Evolutionary conservation across 2,888 invertebrate species (phyloP).

Genomic region (Tortricodes alternella): DNA sequence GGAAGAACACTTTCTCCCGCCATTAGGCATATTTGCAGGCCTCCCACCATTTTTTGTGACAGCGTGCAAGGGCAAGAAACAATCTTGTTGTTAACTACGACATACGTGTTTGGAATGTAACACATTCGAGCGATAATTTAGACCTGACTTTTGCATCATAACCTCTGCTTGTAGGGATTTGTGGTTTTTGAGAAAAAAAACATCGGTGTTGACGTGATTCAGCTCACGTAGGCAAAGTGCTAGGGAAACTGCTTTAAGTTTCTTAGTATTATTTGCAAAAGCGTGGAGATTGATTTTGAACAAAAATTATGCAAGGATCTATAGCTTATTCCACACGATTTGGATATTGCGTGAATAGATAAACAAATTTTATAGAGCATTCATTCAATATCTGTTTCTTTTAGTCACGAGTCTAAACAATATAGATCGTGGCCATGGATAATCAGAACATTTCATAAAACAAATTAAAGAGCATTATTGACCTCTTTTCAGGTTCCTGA

Average conservation of each 20-base stretch:
- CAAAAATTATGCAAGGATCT: not conserved
- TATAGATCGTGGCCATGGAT: conserved; percentile 25
- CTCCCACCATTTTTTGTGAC: conserved; percentile 28
- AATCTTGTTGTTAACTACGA: too few species aligned
- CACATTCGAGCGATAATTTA: too few species aligned
- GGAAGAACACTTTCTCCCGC: conserved; percentile 64
- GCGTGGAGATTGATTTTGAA: too few species aligned
- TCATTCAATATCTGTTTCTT: conserved; percentile 2
- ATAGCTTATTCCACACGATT: not conserved
- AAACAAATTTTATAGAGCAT: conserved; percentile 6
- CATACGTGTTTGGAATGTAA: too few species aligned
- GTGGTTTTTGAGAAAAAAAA: not conserved
- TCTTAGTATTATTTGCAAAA: not conserved
- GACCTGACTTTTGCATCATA: too few species aligned
- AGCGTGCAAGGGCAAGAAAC: conserved; percentile 39
- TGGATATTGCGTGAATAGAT: conserved; percentile 8
- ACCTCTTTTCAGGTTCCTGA: not conserved
- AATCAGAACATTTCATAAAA: conserved; percentile 17
- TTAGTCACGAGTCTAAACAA: conserved; percentile 22
- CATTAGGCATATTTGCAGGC: conserved; percentile 42
- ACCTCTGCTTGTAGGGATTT: not conserved
- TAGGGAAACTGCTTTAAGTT: not conserved
- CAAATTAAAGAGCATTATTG: not conserved
- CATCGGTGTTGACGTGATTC: not conserved
- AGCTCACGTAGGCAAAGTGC: not conserved